Conservation (phyloP, 2,888 invertebrate species). For the Trachelus iudaicus region DNA sequence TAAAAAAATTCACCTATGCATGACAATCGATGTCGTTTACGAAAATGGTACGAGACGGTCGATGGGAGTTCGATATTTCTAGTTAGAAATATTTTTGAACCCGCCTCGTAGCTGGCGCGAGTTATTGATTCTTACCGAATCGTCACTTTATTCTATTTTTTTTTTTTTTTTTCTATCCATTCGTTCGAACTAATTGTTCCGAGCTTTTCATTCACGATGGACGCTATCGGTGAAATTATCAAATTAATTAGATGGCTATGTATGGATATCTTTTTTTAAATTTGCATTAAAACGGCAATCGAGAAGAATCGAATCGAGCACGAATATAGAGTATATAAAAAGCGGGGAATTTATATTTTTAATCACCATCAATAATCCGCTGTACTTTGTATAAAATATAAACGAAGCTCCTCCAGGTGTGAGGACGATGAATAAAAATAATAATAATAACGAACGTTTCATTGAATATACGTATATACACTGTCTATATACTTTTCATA, state of each 20-base stretch:
- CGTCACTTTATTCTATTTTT: neutral
- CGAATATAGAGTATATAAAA: neutral
- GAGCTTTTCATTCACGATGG: neutral
- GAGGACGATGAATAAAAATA: neutral
- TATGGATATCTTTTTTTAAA: neutral
- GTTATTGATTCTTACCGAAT: neutral
- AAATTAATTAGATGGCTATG: neutral
- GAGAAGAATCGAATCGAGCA: neutral
- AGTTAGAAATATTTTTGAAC: neutral
- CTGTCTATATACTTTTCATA: neutral
- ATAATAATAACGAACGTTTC: neutral
- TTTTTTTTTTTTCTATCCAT: fast-evolving
- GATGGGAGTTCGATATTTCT: neutral
- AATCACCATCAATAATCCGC: too few species aligned
- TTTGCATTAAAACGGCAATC: neutral
- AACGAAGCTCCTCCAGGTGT: neutral
- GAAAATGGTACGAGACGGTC: neutral
- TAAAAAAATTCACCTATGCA: neutral
- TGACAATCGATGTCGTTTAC: neutral
- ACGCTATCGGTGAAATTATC: neutral
- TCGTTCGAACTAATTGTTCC: neutral
- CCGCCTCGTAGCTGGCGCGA: neutral
- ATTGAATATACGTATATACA: neutral
- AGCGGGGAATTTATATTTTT: too few species aligned
- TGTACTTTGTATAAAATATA: neutral